A percentile compares a stretch with the other conserved stretches of the same genome.
These are phyloP conservation scores for Rhinatrema bivittatum DNA, from an alignment of 2,797 vertebrate species.

Conservation along the genomic window DNA sequence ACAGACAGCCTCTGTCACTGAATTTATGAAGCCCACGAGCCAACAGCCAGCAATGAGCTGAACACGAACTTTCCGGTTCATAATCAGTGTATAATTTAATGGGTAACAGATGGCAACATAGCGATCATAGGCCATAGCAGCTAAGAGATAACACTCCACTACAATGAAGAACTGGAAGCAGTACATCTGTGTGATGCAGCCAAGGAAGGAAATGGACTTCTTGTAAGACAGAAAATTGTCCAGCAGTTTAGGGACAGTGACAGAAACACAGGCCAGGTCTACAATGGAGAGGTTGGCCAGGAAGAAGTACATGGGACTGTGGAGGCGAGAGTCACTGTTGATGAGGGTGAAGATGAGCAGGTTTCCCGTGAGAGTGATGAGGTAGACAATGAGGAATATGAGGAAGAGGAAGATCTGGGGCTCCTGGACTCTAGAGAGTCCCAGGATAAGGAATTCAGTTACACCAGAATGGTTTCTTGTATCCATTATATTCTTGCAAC, in stretches of 20 bases:
- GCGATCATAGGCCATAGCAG: constrained; percentile 38
- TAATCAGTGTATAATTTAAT: constrained; percentile 31
- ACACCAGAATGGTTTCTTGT: background rate
- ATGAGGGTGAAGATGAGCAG: constrained; percentile 23
- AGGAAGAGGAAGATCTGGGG: constrained; percentile 21
- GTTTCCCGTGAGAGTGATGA: constrained; percentile 31
- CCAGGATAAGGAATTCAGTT: constrained; percentile 28
- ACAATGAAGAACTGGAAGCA: constrained; percentile 34
- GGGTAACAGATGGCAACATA: constrained; percentile 41
- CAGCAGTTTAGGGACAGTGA: constrained; percentile 23
- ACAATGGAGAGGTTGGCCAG: constrained; percentile 27
- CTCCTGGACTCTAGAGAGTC: constrained; percentile 17
- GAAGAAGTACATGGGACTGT: constrained; percentile 37
- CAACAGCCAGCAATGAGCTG: constrained; percentile 19
- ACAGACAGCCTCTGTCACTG: constrained; percentile 17
- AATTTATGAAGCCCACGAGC: constrained; percentile 27
- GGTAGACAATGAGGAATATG: constrained; percentile 28
- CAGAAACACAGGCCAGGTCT: constrained; percentile 31
- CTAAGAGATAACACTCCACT: constrained; percentile 35
- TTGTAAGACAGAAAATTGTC: constrained; percentile 6
- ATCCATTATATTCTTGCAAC: background rate
- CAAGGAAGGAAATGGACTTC: constrained; percentile 18
- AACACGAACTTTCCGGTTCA: constrained; percentile 14
- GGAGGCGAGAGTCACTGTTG: constrained; percentile 13
- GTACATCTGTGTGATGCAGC: constrained; percentile 32